phyloP scores from a whole-genome alignment of 2,113 vertebrate species.

The Copsychus sechellarum region DNA sequence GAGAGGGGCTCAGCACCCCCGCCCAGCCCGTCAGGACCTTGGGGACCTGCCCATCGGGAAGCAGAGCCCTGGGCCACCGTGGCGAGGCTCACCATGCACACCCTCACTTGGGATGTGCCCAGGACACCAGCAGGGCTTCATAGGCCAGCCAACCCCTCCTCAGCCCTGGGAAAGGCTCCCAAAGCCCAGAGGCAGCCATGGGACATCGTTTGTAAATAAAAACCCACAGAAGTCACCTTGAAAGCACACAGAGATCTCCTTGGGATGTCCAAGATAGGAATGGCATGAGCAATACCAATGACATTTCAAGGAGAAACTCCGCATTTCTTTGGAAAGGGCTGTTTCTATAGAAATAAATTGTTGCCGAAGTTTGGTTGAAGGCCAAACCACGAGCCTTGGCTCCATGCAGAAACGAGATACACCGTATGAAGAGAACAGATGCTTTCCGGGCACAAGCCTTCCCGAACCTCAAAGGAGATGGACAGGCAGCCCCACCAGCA shows the following conservation, averaged over 20 bases:
- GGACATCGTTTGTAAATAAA: background rate
- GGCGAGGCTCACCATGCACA: fast-evolving
- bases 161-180: background rate
- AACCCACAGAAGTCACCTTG: background rate
- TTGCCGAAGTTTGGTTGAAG: background rate
- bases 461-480: background rate
- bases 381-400: background rate
- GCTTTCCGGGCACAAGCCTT: background rate
- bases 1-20: fast-evolving
- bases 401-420: background rate
- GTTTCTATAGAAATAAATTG: background rate
- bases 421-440: background rate
- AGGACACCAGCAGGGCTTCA: fast-evolving
- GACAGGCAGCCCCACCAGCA: background rate
- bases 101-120: background rate
- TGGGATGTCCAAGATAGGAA: background rate
- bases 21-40: background rate
- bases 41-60: fast-evolving
- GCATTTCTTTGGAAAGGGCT: background rate
- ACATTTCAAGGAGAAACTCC: conserved; percentile 54
- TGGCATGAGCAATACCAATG: background rate
- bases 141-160: background rate
- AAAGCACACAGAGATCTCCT: background rate
- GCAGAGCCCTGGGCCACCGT: background rate
- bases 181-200: background rate